phyloP scores from a whole-genome alignment of 2,113 vertebrate species.

The Ptyas mucosa region DNA sequence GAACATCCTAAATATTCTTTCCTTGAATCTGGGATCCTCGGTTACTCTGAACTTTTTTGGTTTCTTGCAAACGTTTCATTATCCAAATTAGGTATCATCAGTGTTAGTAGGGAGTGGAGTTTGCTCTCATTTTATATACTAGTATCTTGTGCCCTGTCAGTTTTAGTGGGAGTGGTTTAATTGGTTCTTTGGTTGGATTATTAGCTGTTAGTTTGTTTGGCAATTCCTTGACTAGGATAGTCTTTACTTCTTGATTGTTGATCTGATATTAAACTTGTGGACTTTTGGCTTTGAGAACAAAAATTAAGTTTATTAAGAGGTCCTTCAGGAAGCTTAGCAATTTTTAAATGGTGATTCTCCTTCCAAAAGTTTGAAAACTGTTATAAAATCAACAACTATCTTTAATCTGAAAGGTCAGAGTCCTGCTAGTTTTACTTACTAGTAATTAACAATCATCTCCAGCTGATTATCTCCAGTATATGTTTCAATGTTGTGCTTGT shows the following conservation, averaged over 20 bases:
- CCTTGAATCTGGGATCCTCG: not conserved
- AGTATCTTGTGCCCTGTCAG: not conserved
- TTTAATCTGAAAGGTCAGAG: constrained; percentile 44
- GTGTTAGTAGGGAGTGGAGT: not conserved
- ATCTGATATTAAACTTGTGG: not conserved
- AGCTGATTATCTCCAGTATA: constrained; percentile 49
- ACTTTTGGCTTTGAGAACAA: not conserved
- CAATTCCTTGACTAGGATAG: not conserved
- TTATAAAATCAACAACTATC: constrained; percentile 48
- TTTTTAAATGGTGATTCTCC: not conserved
- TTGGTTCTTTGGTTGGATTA: not conserved
- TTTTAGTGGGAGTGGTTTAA: not conserved
- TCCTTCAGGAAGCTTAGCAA: no score
- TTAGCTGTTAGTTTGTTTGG: not conserved
- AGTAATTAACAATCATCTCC: constrained; percentile 58
- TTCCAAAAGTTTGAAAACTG: not conserved
- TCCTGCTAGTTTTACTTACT: constrained; percentile 48
- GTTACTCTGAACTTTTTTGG: not conserved
- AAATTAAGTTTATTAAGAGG: not conserved
- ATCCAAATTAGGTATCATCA: not conserved
- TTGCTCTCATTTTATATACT: not conserved
- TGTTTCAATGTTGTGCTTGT: constrained; percentile 9
- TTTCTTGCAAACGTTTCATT: not conserved
- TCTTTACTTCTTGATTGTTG: not conserved
- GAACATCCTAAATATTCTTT: not conserved